Base-by-base conservation (phyloP, 2,797 vertebrate species). In the Onychomys leucogaster region DNA sequence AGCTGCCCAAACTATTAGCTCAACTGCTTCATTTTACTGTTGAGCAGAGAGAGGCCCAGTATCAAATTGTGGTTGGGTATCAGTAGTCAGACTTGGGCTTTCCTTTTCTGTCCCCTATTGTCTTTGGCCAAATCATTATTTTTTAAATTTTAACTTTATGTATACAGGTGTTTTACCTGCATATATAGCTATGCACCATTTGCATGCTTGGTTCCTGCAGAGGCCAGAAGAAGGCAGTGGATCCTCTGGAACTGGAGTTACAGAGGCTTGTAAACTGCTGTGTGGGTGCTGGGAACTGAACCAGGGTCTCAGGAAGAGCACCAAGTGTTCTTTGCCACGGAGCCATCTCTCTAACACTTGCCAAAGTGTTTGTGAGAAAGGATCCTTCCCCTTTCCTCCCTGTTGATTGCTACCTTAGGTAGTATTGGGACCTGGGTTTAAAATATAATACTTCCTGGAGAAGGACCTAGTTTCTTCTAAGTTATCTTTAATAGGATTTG, bases 371-470 rank as follows among this genome's bases (percentile, higher is more conserved):
- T 46, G 11, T 81, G 77, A 73, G 71, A 88, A 82, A 96, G 49
- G 10, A 19, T 59, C 34, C 14, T 37, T 19, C 3, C 9, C 29
- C 10, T 25, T n/a, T 77, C 55, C 27, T 32, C 13, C 71, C 23
- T 46, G 75, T 61, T 57, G 57, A 41, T 75, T 37, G 19, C 25
- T 75, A 55, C 57, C 17, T 77, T 59, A 84, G 46, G 82, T 82
- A 84, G 23, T 34, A 46, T 41, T n/a, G 16, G 55, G 57, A 43
- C 10, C 55, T 84, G 63, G 9, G 41, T 73, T 96, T 96, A 90
- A 90, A 96, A 67, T 73, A 87, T n/a, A 93, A 52, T 49, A 78
- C 59, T 81, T 93, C 41, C 65, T 92, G 34, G 76, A 88, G 23
- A 95, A 65, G 16, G 27, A 34, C 82, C 57, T 80, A 52, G 41